These are phyloP conservation scores for Crenuchus spilurus DNA, from an alignment of 2,797 vertebrate species.

Conservation along the genomic window DNA sequence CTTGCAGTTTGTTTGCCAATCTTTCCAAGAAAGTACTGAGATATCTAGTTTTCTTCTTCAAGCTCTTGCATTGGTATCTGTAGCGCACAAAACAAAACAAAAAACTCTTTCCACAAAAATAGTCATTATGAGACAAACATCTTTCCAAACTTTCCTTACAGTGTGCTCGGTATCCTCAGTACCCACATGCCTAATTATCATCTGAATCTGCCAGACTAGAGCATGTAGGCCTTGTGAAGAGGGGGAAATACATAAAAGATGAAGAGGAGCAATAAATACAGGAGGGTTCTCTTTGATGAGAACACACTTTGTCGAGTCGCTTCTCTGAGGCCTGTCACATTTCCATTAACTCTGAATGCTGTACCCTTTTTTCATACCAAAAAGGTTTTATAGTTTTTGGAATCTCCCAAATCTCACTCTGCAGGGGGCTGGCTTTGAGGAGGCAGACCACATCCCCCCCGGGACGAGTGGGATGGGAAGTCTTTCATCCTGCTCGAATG, in stretches of 20 bases:
- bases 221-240: not conserved
- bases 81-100: slow-evolving; percentile 1
- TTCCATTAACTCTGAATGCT: slow-evolving; percentile 16
- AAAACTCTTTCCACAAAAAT: not conserved
- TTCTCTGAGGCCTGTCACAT: slow-evolving; percentile 28
- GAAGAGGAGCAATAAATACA: slow-evolving; percentile 32
- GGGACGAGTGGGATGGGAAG: not conserved
- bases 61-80: not conserved
- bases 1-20: not conserved
- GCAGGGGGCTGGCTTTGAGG: slow-evolving; percentile 20
- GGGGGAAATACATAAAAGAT: slow-evolving; percentile 10
- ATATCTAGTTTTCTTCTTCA: not conserved
- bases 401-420: slow-evolving; percentile 2
- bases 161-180: not conserved
- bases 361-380: slow-evolving; percentile 4
- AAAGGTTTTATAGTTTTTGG: slow-evolving; percentile 22
- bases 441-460: not conserved
- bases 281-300: slow-evolving; percentile 34
- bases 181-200: slow-evolving; percentile 36
- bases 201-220: slow-evolving; percentile 22
- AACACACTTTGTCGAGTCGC: slow-evolving; percentile 23
- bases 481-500: slow-evolving; percentile 17
- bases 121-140: slow-evolving; percentile 23
- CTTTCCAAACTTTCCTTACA: not conserved
- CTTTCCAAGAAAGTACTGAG: not conserved